Evolutionary conservation across 2,888 invertebrate genomes (phyloP).

Genomic region (Rhingia campestris): DNA sequence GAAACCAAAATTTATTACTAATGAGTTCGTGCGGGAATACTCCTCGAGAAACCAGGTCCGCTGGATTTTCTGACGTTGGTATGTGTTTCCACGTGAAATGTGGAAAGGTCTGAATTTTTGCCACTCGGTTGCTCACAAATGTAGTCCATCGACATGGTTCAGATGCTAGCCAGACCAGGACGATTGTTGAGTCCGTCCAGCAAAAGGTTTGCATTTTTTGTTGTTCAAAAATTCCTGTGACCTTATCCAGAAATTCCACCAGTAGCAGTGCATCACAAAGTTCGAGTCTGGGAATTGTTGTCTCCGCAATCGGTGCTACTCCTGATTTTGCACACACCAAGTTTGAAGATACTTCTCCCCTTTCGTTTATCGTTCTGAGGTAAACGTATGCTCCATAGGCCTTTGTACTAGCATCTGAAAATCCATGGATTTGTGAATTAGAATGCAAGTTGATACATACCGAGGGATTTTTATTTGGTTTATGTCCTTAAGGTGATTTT

Average conservation of each 20-base stretch:
- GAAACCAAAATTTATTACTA: slow-evolving; percentile 18
- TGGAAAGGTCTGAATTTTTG: slow-evolving; percentile 16
- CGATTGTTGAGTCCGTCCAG: slow-evolving; percentile 36
- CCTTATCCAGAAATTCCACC: slow-evolving; percentile 1
- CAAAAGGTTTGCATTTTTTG: slow-evolving; percentile 29
- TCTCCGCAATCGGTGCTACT: no score
- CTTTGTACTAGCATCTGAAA: no score
- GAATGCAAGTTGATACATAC: no score
- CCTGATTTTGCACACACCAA: no score
- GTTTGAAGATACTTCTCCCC: no score
- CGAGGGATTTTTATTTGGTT: no score
- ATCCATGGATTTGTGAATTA: no score
- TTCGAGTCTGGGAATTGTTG: slow-evolving; percentile 27
- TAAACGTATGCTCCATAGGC: no score
- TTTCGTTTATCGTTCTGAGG: no score
- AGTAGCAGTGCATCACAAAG: slow-evolving; percentile 21
- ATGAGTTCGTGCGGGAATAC: slow-evolving; percentile 11
- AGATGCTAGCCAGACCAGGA: slow-evolving; percentile 38
- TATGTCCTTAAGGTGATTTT: no score
- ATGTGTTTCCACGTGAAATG: slow-evolving; percentile 9
- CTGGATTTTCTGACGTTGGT: slow-evolving; percentile 5
- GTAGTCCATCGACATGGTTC: slow-evolving; percentile 42
- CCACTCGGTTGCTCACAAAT: slow-evolving; percentile 29
- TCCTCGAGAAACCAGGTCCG: slow-evolving; percentile 20
- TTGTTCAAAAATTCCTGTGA: background rate